Percentiles rank a stretch among this genome's conserved stretches.
phyloP scores from a whole-genome alignment of 92 coral and sea anemone species.

The Phymanthus crucifer region DNA sequence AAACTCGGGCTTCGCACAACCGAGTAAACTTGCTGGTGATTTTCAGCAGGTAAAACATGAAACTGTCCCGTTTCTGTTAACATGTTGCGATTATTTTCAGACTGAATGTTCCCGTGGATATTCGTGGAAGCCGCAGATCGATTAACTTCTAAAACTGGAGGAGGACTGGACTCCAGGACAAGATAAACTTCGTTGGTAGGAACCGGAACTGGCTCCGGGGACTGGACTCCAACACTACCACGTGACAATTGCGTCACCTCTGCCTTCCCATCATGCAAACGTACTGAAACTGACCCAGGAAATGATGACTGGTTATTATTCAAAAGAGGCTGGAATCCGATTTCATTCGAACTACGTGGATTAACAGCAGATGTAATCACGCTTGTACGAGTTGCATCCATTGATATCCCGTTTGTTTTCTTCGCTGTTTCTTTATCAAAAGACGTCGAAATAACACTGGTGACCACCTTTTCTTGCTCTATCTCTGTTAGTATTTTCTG shows the following conservation, averaged over 20 bases:
- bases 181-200: slow-evolving; percentile 5
- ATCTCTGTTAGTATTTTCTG: neutral
- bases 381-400: neutral
- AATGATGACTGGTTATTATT: neutral
- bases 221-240: neutral
- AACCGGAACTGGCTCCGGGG: neutral
- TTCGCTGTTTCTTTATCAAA: neutral
- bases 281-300: slow-evolving; percentile 17
- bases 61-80: slow-evolving; percentile 1
- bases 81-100: neutral
- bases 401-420: neutral
- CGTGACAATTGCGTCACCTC: neutral
- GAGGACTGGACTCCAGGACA: slow-evolving; percentile 2
- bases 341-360: neutral
- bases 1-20: slow-evolving; percentile 2
- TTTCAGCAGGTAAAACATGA: neutral
- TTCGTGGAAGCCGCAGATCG: slow-evolving; percentile 5
- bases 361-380: neutral
- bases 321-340: slow-evolving; percentile 5
- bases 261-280: slow-evolving; percentile 16
- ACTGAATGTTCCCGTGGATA: neutral
- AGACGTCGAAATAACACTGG: neutral
- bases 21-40: neutral
- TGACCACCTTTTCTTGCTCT: neutral
- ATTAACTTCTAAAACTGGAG: neutral